Evolutionary conservation across 2,888 invertebrate genomes (phyloP), one percentile per base, ranked within the genome.

Genomic region (Harpagoxenus sublaevis): DNA sequence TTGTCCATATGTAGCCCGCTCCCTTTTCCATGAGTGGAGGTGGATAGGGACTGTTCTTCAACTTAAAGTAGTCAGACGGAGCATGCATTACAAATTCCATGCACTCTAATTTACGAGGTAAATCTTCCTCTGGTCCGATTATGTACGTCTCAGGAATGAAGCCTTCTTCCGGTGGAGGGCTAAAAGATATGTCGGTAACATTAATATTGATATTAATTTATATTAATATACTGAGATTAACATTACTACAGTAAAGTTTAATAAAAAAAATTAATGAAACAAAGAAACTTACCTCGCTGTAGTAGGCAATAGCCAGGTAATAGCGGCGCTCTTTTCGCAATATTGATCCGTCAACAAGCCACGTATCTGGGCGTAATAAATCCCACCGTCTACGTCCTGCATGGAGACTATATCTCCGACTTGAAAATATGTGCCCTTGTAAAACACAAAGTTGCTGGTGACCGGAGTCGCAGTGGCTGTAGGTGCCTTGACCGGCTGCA

Each of bases 51-150:
- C 97, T 97, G 88, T 96, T 97, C 89, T 96, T 97, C 10, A 97
- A 96, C 93, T 97, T 97, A 95, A 97, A 98, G 95, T 99, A 99
- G 94, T 98, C 98, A 0, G 98, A 98, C 0, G 99, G 99, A 0
- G 98, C 98, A 93, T 98, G 98, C 97, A 98, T 98, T 28, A 99
- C 97, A 95, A 99, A 99, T 93, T 98, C 97, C 97, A 99, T 97
- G 89, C 97, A 98, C 48, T 98, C 98, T 77, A 99, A 95, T 94
- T 97, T 98, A 8, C 99, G 96, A 0, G 98, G 98, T 2, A 98
- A 95, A 89, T 99, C 98, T 95, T 99, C 99, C 93, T 98, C 98
- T 0, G 98, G 98, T 3, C 99, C 99, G 91, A 99, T 97, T 60
- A 98, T 97, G 93, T 98, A 99, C 18, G 98, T 98, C 55, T 98